Conservation (phyloP, 2,113 vertebrate genomes). For the Notarius lentiginosus region DNA sequence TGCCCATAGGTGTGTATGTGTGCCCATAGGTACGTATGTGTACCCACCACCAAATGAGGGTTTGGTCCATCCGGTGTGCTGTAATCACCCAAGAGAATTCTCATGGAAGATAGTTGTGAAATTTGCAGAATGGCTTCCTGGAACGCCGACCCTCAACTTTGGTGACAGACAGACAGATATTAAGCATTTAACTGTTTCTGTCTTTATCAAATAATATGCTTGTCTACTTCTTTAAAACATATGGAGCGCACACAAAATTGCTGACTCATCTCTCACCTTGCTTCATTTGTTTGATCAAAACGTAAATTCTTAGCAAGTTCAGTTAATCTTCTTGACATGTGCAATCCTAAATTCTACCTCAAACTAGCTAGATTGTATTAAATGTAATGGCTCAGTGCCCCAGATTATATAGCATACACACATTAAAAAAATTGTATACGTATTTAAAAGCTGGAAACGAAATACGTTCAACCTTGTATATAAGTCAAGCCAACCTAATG, state of each 20-base stretch:
- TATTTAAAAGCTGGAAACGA: conserved; percentile 22
- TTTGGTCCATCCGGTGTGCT: no score
- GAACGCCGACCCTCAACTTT: no score
- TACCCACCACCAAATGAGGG: no score
- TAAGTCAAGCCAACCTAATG: conserved; percentile 23
- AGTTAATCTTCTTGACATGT: background rate
- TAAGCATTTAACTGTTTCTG: background rate
- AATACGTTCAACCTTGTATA: background rate
- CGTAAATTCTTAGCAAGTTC: background rate
- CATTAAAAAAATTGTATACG: conserved; percentile 23
- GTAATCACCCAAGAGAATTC: no score
- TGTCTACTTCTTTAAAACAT: background rate
- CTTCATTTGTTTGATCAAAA: background rate
- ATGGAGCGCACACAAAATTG: background rate
- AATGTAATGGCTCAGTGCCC: background rate
- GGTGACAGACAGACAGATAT: no score
- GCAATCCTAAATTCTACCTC: background rate
- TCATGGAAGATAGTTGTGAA: no score
- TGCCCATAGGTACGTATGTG: no score
- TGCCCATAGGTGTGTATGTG: no score
- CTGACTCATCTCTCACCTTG: background rate
- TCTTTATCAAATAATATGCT: background rate
- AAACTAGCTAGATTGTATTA: background rate
- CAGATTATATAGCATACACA: background rate
- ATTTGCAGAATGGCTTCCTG: no score